Evolutionary conservation across 2,113 vertebrate species (phyloP).

Genomic region (Lates calcarifer): DNA sequence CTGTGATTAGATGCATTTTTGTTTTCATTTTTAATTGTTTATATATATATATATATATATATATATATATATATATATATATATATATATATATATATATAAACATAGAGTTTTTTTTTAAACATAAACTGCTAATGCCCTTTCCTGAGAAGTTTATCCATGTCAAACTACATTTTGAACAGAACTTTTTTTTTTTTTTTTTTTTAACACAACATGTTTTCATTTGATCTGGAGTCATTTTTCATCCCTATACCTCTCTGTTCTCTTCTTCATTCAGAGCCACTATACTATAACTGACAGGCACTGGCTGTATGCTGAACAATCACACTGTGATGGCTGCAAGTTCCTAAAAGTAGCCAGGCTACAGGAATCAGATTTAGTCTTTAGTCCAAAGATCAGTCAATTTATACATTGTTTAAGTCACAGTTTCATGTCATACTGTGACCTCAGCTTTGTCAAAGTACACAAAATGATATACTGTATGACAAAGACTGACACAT

Average conservation of each 20-base stretch:
- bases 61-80: conserved; percentile 26
- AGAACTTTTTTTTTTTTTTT: not conserved
- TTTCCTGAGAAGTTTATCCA: conserved; percentile 83
- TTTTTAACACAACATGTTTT: conserved; percentile 21
- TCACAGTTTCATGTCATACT: not conserved
- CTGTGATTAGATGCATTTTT: conserved; percentile 31
- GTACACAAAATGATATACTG: not conserved
- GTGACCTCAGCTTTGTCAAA: not conserved
- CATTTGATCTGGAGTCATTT: conserved; percentile 43
- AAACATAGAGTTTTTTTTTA: too few relatives aligned
- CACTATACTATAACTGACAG: conserved; percentile 13
- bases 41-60: conserved; percentile 33
- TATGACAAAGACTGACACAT: not conserved
- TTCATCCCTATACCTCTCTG: conserved; percentile 7
- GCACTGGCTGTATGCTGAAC: conserved; percentile 14
- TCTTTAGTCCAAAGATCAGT: not conserved
- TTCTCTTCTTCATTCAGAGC: conserved; percentile 19
- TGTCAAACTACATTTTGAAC: conserved; percentile 49
- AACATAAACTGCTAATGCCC: conserved; percentile 67
- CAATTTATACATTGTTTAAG: not conserved
- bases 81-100: conserved; percentile 34
- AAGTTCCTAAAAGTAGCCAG: conserved; percentile 27
- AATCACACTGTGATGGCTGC: conserved; percentile 23
- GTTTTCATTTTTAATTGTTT: not conserved
- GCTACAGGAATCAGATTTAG: not conserved